Evolutionary conservation across 2,113 vertebrate species (phyloP), one percentile per base, ranked within the genome.

Genomic region (Speoplatyrhinus poulsoni): DNA sequence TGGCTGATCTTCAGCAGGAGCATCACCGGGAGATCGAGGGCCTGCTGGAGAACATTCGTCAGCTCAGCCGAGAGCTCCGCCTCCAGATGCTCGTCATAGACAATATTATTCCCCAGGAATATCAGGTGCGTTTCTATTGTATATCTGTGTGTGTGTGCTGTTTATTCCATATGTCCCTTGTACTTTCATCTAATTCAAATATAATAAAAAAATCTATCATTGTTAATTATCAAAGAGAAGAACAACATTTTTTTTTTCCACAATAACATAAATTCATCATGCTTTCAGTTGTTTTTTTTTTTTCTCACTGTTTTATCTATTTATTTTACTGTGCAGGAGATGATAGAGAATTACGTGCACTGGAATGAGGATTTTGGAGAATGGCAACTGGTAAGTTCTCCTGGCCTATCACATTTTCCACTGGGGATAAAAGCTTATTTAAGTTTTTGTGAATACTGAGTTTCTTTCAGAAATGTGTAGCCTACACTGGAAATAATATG

Each of bases 351-450:
- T 77, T 98, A 99, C 0, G 96, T 99, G 53, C 96, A 98, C 74
- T 99, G 98, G 97, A 99, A 99, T 9, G 98, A 99, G 87, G 98
- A 99, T 82, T 98, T 98, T 63, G 98, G 98, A 61, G 98, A 99
- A 61, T 99, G 98, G 98, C 97, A 99, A 82, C 85, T 99, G 92
- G 98, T 99, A 85, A 93, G 95, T 77, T 65, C 41, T 62, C 46
- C 32, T 60, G 60, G 1, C 58, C 60, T 15, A 46, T 15, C 12
- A 53, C 48, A 17, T 36, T 5, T 15, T 36, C 11, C 13, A 16
- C 5, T 52, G 10, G 11, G 2, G 46, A 61, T 49, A 10, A 15
- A 15, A 16, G 72, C 58, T 9, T 8, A 72, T 52, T 0, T 19
- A 32, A 12, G 2, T 11, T 26, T 36, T 2, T 60, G 12, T 13